phyloP scores from a whole-genome alignment of 1,140 invertebrate genomes.

The Nasonia giraulti region DNA sequence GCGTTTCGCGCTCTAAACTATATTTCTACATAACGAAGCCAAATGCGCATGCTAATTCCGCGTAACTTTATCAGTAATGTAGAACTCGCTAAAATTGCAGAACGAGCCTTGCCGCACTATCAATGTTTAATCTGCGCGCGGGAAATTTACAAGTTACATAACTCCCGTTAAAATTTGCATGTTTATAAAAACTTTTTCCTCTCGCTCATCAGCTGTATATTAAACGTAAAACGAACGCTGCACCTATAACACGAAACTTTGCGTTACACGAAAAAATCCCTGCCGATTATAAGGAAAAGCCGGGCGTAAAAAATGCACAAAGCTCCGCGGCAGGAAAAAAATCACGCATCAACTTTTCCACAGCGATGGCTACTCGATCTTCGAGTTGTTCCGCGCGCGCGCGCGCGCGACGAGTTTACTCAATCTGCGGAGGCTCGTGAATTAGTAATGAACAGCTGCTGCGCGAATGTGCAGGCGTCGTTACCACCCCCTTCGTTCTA shows the following conservation, averaged over 20 bases:
- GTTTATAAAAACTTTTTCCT: neutral
- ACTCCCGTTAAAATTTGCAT: neutral
- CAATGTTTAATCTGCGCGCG: neutral
- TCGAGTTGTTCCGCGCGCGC: neutral
- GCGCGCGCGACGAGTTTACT: neutral
- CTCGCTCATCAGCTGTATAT: neutral
- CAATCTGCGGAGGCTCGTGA: neutral
- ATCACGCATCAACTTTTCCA: neutral
- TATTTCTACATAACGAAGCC: no score
- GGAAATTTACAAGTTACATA: slow-evolving; percentile 18
- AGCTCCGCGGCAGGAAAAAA: no score
- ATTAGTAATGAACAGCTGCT: neutral
- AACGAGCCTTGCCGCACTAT: neutral
- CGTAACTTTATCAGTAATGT: neutral
- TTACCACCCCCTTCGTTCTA: neutral
- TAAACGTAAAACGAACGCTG: no score
- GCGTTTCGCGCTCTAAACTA: no score
- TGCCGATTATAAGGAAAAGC: no score
- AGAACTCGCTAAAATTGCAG: neutral
- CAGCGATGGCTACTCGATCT: neutral
- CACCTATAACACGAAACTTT: no score
- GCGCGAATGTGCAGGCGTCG: neutral
- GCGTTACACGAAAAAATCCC: no score
- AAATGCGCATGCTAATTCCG: neutral
- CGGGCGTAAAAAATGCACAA: no score